phyloP scores from a whole-genome alignment of 2,797 vertebrate genomes.

The Esox lucius region DNA sequence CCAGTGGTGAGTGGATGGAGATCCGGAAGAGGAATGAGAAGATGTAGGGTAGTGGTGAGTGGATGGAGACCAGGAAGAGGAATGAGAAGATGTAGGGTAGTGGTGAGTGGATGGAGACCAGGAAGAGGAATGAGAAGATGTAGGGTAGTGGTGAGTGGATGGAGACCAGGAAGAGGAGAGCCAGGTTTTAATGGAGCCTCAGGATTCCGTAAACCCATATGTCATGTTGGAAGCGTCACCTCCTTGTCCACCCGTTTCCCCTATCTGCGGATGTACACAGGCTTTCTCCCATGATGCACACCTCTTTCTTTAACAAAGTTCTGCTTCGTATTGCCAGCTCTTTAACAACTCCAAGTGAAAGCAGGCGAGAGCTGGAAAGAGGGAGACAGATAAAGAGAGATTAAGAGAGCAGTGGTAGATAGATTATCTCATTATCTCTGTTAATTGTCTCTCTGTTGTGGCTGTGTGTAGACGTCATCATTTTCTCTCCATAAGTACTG shows the following conservation, averaged over 20 bases:
- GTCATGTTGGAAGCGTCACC: conserved; percentile 69
- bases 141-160: conserved; percentile 10
- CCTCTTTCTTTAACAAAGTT: conserved; percentile 7
- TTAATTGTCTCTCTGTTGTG: conserved; percentile 20
- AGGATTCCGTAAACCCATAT: conserved; percentile 79
- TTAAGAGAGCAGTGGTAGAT: not conserved
- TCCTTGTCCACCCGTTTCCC: conserved; percentile 2
- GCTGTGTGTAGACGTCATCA: conserved; percentile 20
- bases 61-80: not conserved
- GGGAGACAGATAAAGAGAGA: not conserved
- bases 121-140: conserved; percentile 19
- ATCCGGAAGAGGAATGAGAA: conserved; percentile 1
- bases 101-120: no score
- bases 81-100: conserved; percentile 20
- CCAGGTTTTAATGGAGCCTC: conserved; percentile 74
- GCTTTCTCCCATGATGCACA: not conserved
- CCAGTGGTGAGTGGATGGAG: conserved; percentile 3
- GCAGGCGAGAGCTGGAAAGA: not conserved
- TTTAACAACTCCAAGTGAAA: not conserved
- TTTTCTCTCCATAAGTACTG: conserved; percentile 46
- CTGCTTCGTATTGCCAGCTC: not conserved
- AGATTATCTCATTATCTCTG: not conserved
- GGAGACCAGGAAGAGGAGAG: conserved; percentile 17
- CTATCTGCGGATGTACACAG: not conserved
- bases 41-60: conserved; percentile 17